phyloP scores from a whole-genome alignment of 2,797 vertebrate genomes.

The Columba guinea region DNA sequence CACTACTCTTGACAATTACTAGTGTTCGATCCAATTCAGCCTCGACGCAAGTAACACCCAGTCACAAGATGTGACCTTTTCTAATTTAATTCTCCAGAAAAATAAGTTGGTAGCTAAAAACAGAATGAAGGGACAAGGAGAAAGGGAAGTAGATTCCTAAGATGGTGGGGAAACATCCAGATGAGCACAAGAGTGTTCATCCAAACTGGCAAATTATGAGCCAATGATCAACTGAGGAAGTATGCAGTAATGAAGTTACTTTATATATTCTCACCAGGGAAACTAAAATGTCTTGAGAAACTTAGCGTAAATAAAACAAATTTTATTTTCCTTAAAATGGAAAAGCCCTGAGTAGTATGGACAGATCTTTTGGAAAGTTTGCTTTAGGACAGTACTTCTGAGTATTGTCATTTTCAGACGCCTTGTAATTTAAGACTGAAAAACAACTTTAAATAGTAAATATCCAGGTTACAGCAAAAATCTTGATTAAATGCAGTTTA shows the following conservation, averaged over 20 bases:
- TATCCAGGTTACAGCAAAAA: background rate
- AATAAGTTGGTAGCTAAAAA: background rate
- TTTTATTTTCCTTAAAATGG: background rate
- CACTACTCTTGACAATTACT: background rate
- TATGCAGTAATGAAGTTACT: background rate
- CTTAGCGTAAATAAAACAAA: background rate
- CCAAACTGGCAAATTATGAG: background rate
- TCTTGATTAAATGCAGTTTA: background rate
- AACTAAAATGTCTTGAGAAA: slow-evolving; percentile 1
- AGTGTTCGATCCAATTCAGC: background rate
- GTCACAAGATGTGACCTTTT: background rate
- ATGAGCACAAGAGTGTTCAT: background rate
- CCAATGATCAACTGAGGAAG: background rate
- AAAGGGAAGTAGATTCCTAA: background rate
- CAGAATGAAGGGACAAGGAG: background rate
- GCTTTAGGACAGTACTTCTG: background rate
- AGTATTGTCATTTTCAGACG: background rate
- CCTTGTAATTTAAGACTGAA: background rate
- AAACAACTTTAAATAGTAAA: background rate
- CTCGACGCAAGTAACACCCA: background rate
- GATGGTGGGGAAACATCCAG: background rate
- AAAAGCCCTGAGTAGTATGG: background rate
- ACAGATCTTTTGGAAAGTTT: background rate
- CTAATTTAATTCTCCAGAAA: background rate
- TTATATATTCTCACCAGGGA: background rate